These are phyloP conservation scores for Prionailurus viverrinus DNA, from an alignment of 2,113 vertebrate species.

Conservation along the genomic window DNA sequence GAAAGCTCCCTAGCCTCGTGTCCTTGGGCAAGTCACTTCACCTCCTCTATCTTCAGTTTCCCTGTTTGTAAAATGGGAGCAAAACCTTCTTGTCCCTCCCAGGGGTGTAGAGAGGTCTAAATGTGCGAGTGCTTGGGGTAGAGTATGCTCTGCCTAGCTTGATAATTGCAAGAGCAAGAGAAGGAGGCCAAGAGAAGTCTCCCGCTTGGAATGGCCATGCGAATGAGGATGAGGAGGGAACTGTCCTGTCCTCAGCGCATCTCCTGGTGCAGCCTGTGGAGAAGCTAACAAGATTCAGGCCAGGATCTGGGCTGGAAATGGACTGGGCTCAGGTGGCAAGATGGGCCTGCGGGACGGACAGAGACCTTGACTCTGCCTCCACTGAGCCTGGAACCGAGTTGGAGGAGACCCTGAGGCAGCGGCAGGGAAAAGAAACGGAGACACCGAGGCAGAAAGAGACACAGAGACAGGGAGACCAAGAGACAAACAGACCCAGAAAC, in stretches of 20 bases:
- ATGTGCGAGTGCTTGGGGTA: not conserved
- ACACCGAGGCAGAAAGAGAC: not conserved
- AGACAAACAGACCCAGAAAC: not conserved
- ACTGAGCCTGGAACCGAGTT: not conserved
- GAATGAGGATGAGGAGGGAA: not conserved
- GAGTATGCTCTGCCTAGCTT: not conserved
- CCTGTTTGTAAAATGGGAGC: not conserved
- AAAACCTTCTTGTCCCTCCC: not conserved
- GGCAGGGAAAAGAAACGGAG: not conserved
- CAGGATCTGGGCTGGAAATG: not conserved
- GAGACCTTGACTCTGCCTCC: not conserved
- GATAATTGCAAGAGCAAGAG: not conserved
- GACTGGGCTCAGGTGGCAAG: not conserved
- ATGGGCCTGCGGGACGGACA: not conserved
- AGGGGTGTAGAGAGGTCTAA: not conserved
- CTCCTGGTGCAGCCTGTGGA: not conserved
- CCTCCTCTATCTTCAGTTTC: not conserved
- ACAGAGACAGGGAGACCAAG: not conserved
- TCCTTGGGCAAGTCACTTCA: not conserved
- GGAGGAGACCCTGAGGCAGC: not conserved
- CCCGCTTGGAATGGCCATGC: not conserved
- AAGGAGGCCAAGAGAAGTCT: not conserved
- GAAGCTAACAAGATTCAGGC: slow-evolving; percentile 23
- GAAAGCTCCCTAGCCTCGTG: not conserved
- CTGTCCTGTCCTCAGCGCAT: not conserved